phyloP scores from a whole-genome alignment of 2,888 invertebrate species.

The Exephanes ischioxanthus region DNA sequence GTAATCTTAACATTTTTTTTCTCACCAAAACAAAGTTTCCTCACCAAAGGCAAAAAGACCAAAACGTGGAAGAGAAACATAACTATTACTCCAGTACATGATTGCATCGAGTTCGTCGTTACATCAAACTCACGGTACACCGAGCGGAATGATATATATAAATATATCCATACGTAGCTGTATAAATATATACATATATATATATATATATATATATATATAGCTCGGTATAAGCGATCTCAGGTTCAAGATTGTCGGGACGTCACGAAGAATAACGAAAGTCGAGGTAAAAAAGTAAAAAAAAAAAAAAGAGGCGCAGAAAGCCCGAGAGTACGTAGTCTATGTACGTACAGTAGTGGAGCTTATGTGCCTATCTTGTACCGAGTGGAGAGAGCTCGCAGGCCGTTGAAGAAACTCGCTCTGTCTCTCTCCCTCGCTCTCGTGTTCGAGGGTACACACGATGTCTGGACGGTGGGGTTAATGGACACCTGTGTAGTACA shows the following conservation, averaged over 20 bases:
- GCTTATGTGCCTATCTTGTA: conserved; percentile 28
- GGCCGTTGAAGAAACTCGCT: conserved; percentile 22
- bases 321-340: neutral
- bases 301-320: conserved; percentile 11
- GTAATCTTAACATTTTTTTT: neutral
- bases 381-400: neutral
- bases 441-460: conserved; percentile 43
- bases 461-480: conserved; percentile 55
- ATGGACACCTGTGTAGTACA: conserved; percentile 60
- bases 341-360: neutral
- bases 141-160: neutral
- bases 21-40: neutral
- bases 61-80: neutral
- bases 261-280: conserved; percentile 25
- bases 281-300: neutral
- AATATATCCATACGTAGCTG: too few relatives aligned
- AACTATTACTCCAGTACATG: neutral
- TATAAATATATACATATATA: too few relatives aligned
- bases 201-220: too few relatives aligned
- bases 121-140: neutral
- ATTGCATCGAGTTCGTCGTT: neutral
- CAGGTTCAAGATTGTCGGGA: conserved; percentile 33
- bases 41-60: neutral
- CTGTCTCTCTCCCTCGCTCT: neutral
- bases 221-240: neutral